Evolutionary conservation across 1,140 invertebrate species (phyloP), one percentile per base, ranked within the genome.

Genomic region (Eriosoma lanigerum): DNA sequence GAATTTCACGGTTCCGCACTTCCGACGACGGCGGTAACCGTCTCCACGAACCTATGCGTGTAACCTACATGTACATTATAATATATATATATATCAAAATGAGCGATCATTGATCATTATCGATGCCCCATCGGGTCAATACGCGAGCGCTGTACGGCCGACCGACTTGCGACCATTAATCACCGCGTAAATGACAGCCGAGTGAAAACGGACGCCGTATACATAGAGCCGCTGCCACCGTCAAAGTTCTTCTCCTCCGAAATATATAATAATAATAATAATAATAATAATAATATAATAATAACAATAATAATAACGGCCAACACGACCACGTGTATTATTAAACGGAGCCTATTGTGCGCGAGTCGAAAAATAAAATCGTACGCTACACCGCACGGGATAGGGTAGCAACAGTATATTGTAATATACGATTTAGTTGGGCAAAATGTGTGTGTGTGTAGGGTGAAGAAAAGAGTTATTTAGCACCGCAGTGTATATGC

Each of bases 401-500:
- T 4, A 38, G 32, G 32, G 32, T 38, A 38, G n/a, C n/a, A n/a
- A n/a, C n/a, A n/a, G n/a, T n/a, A n/a, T n/a, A n/a, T 38, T 38
- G 32, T 38, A 38, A 29, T 2, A 38, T 12, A 38, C 19, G n/a
- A n/a, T n/a, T n/a, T n/a, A n/a, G n/a, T n/a, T n/a, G 9, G 60
- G 17, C 17, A 19, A 38, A 38, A 64, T n/a, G 19, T 44, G 70
- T 21, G 48, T 73, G 62, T 44, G 24, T 26, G 66, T 1, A 70
- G 50, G 68, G 70, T 44, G 66, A 44, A n/a, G 54, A 76, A 76
- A 76, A 76, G 73, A 76, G 73, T 76, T 76, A 76, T 76, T 76
- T 76, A 76, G 72, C 52, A 26, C 54, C 54, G 21, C n/a, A n/a
- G 52, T 10, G 56, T 4, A 29, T 38, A 12, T 38, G n/a, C 62